Evolutionary conservation across 2,797 vertebrate species (phyloP), one percentile per base, ranked within the genome.

Genomic region (Acrocephalus scirpaceus): DNA sequence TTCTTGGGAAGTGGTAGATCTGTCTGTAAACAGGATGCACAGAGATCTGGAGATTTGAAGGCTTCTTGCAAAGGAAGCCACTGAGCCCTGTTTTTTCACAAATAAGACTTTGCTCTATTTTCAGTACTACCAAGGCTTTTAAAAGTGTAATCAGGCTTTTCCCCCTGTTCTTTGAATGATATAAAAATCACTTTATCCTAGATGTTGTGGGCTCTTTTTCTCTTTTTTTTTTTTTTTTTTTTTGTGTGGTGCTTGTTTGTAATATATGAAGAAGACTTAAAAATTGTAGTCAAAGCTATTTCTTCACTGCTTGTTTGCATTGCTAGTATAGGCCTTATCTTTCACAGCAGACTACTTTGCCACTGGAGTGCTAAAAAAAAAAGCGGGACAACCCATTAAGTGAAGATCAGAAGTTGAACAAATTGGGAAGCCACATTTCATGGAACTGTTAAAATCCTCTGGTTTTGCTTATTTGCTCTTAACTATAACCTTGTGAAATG

Each of bases 391-490:
- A 73, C n/a, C 90, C 67, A 71, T 89, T 93, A 95, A 96, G 67
- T 50, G 66, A 81, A 78, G 90, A 96, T 95, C 73, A 90, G 76
- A 94, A 95, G 76, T 15, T 76, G 90, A 95, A 90, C 89, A 94
- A 96, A 94, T 93, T 96, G 83, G 85, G 92, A 96, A 96, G 88
- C 53, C 86, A 57, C 74, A 64, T 92, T 88, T 91, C 80, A 88
- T 21, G 29, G 38, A 88, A 83, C 73, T 88, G 86, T 84, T 90
- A 90, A 94, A 92, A 88, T 88, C 58, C 77, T 88, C 86, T 71
- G 57, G 50, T 77, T 96, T 88, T 91, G 72, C 50, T 84, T 96
- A 76, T 94, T 94, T 90, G 74, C 71, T 95, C 75, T 92, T 89
- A 92, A 93, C 80, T 88, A 50, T 62, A 95, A 90, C 79, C 94